These are phyloP conservation scores for Icerya purchasi DNA, from an alignment of 2,888 invertebrate species.

Conservation along the genomic window DNA sequence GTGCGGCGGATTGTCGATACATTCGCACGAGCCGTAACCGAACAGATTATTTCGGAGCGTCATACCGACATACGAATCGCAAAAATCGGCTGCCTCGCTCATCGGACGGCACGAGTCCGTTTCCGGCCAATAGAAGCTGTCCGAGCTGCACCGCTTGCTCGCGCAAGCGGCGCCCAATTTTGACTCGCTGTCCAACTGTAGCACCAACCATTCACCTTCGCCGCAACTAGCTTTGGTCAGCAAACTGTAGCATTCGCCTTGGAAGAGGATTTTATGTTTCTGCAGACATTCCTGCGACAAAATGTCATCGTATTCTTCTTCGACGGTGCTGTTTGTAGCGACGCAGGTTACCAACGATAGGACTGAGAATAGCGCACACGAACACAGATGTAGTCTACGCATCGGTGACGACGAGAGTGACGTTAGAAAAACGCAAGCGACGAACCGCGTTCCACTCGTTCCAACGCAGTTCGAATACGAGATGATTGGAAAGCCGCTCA, in stretches of 20 bases:
- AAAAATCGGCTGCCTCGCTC: background rate
- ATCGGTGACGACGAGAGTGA: too few relatives aligned
- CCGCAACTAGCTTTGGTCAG: background rate
- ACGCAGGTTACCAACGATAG: too few relatives aligned
- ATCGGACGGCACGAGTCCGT: background rate
- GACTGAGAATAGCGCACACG: too few relatives aligned
- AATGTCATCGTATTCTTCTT: background rate
- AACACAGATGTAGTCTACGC: too few relatives aligned
- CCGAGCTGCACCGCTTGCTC: background rate
- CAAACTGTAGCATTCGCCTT: background rate
- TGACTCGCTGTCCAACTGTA: background rate
- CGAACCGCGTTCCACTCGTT: too few relatives aligned
- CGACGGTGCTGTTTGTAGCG: background rate
- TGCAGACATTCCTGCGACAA: background rate
- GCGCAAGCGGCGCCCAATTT: background rate
- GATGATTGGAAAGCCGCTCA: too few relatives aligned
- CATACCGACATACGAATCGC: background rate
- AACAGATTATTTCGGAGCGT: background rate
- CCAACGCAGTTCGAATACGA: too few relatives aligned
- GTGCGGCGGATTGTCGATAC: background rate
- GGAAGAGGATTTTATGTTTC: background rate
- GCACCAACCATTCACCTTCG: background rate
- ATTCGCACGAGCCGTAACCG: background rate
- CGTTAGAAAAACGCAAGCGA: too few relatives aligned
- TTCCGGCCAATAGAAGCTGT: background rate